These are phyloP conservation scores for Erethizon dorsatum DNA, from an alignment of 2,797 vertebrate genomes.

Conservation along the genomic window DNA sequence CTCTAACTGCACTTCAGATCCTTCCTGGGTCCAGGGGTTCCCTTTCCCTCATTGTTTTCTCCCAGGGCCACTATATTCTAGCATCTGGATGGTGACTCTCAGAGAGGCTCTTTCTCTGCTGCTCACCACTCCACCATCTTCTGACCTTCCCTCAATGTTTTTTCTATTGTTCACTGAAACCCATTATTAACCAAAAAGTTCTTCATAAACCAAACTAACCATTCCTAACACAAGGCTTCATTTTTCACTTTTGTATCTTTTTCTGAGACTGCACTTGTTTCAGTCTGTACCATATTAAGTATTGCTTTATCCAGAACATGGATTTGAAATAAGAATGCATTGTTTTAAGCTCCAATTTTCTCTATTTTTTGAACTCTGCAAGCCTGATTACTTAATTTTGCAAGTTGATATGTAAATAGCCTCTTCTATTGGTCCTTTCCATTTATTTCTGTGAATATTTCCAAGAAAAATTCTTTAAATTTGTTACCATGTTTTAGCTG, in stretches of 20 bases:
- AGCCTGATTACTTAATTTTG: neutral
- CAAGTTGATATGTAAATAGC: neutral
- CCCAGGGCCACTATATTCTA: too few relatives aligned
- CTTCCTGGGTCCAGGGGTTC: too few relatives aligned
- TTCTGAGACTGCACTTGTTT: neutral
- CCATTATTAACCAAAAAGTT: neutral
- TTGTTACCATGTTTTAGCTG: neutral
- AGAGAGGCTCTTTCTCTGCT: too few relatives aligned
- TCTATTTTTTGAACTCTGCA: neutral
- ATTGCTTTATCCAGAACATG: neutral
- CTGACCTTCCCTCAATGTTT: neutral
- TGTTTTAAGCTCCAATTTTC: neutral
- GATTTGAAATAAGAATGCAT: neutral
- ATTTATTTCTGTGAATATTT: neutral
- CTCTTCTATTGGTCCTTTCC: neutral
- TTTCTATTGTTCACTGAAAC: neutral
- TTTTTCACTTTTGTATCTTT: neutral
- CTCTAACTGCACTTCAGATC: too few relatives aligned
- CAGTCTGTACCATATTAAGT: neutral
- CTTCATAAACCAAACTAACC: neutral
- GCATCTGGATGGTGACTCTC: too few relatives aligned
- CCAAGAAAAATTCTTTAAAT: neutral
- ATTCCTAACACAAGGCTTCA: neutral
- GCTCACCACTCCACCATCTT: too few relatives aligned
- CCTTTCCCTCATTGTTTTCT: too few relatives aligned